Evolutionary conservation across 2,797 vertebrate species (phyloP).

Genomic region (Emydoidea blandingii): DNA sequence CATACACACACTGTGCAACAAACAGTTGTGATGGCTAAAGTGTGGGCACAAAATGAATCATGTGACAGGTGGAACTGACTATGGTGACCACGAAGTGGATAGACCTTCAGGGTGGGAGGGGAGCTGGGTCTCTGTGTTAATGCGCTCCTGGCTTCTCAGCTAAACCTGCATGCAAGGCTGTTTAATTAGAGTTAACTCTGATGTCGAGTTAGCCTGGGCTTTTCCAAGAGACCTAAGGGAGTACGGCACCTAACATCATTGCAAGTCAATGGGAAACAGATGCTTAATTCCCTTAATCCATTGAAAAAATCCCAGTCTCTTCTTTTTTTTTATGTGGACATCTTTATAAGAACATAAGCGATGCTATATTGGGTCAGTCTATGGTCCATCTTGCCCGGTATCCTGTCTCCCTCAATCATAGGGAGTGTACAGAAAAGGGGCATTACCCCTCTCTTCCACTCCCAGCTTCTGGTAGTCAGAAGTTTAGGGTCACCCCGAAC

Average conservation of each 20-base stretch:
- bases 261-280: background rate
- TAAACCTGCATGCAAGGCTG: background rate
- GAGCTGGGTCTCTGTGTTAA: background rate
- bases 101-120: no score
- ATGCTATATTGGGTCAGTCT: no score
- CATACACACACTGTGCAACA: no score
- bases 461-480: background rate
- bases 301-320: background rate
- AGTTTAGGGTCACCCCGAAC: fast-evolving
- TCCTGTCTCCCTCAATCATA: no score
- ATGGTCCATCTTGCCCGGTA: no score
- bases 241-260: background rate
- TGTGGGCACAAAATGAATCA: no score
- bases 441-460: no score
- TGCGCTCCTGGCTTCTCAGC: background rate
- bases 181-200: background rate
- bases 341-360: background rate
- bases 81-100: no score
- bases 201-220: background rate
- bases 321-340: background rate
- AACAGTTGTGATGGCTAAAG: no score
- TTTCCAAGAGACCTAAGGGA: background rate
- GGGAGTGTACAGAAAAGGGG: no score
- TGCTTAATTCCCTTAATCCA: background rate
- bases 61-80: background rate